These are phyloP conservation scores for Burhinus oedicnemus DNA, from an alignment of 2,113 vertebrate species.

Conservation along the genomic window DNA sequence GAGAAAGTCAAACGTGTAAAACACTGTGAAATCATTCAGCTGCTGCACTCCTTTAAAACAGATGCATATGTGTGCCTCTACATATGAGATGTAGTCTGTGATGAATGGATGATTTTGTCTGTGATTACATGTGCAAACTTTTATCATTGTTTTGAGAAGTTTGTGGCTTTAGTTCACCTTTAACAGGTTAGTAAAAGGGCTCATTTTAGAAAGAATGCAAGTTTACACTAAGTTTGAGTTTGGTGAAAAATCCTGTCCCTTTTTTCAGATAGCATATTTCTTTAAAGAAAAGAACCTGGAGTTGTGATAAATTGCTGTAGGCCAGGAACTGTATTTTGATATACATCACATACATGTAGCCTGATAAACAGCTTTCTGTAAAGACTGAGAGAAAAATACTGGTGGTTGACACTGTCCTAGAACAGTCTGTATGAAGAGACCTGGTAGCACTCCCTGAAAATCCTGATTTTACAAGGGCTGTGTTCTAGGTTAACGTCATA, in stretches of 20 bases:
- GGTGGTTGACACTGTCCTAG: background rate
- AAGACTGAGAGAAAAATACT: background rate
- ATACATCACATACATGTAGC: background rate
- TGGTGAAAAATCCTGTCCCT: background rate
- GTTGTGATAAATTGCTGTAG: background rate
- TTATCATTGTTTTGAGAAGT: background rate
- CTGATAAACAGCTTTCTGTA: background rate
- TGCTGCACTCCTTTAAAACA: background rate
- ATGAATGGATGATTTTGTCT: background rate
- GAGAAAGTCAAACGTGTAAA: background rate
- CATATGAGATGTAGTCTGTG: background rate
- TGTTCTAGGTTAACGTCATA: fast-evolving
- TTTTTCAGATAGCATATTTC: background rate
- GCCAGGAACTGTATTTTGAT: background rate
- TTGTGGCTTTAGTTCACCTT: background rate
- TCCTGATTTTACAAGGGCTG: background rate
- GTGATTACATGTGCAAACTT: background rate
- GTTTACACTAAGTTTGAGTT: background rate
- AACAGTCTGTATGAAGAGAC: background rate
- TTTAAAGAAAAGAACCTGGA: background rate
- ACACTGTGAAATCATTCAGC: background rate
- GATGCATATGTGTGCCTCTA: background rate
- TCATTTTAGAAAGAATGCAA: background rate
- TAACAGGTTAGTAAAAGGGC: background rate
- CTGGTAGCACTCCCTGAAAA: background rate